These are phyloP conservation scores for Dicyrtomina minuta DNA, from an alignment of 2,888 invertebrate genomes.

Conservation along the genomic window DNA sequence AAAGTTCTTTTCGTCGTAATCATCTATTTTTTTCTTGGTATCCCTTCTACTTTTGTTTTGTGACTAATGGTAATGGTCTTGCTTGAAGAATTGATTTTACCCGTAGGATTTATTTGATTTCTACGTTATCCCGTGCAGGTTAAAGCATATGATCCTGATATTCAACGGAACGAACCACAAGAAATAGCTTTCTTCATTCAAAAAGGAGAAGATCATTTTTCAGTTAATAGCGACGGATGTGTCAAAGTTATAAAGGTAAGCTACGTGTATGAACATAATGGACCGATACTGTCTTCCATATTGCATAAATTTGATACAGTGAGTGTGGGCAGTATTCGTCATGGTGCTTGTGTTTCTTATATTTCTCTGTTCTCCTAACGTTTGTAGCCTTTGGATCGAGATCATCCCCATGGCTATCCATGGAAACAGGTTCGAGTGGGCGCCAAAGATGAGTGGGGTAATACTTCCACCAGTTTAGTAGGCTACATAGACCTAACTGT, in stretches of 20 bases:
- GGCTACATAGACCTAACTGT: constrained; percentile 69
- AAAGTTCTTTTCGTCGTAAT: background rate
- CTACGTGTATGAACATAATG: too few species aligned
- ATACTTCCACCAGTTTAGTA: constrained; percentile 63
- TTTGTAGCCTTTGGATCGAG: constrained; percentile 75
- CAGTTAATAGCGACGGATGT: constrained; percentile 73
- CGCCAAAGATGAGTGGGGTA: constrained; percentile 73
- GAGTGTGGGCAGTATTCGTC: background rate
- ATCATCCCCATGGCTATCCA: constrained; percentile 81
- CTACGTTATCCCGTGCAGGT: constrained; percentile 58
- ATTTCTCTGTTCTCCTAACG: background rate
- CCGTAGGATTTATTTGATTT: too few species aligned
- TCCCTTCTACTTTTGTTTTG: background rate
- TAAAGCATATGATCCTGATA: constrained; percentile 82
- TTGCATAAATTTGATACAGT: background rate
- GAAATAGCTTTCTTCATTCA: constrained; percentile 75
- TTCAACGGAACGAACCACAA: constrained; percentile 72
- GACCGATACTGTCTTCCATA: background rate
- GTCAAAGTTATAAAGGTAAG: constrained; percentile 61
- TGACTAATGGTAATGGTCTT: background rate
- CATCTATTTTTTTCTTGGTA: background rate
- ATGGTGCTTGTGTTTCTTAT: background rate
- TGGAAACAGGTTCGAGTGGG: constrained; percentile 69
- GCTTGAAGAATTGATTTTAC: background rate
- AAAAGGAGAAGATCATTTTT: constrained; percentile 71